phyloP scores from a whole-genome alignment of 2,797 vertebrate species.

The Cephalopachus bancanus region DNA sequence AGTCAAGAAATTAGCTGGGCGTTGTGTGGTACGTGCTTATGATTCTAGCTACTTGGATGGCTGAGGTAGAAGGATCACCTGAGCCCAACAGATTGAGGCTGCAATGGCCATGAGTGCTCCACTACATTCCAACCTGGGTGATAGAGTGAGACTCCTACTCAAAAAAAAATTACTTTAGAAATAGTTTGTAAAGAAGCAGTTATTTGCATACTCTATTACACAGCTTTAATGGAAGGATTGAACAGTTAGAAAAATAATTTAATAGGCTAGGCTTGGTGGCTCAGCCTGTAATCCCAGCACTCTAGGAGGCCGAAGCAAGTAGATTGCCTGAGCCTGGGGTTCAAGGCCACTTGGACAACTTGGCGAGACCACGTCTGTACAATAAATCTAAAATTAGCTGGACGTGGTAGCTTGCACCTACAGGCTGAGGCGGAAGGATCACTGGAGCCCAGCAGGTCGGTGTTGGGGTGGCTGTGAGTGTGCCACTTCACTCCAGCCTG shows the following conservation, averaged over 20 bases:
- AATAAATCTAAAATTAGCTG: neutral
- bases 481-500: neutral
- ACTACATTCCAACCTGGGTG: too few relatives aligned
- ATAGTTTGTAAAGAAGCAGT: slow-evolving; percentile 35
- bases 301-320: neutral
- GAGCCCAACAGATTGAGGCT: too few relatives aligned
- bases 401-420: neutral
- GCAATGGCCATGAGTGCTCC: too few relatives aligned
- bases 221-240: neutral
- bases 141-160: too few relatives aligned
- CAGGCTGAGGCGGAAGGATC: neutral
- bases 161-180: neutral
- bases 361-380: neutral
- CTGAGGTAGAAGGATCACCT: too few relatives aligned
- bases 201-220: neutral
- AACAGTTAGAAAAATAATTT: slow-evolving; percentile 41
- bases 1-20: too few relatives aligned
- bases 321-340: neutral
- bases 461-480: neutral
- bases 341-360: neutral
- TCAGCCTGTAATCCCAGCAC: neutral
- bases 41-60: too few relatives aligned
- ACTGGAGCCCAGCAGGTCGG: neutral
- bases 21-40: too few relatives aligned
- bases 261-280: neutral